Evolutionary conservation across 2,113 vertebrate species (phyloP).

Genomic region (Oreochromis tanganicae): DNA sequence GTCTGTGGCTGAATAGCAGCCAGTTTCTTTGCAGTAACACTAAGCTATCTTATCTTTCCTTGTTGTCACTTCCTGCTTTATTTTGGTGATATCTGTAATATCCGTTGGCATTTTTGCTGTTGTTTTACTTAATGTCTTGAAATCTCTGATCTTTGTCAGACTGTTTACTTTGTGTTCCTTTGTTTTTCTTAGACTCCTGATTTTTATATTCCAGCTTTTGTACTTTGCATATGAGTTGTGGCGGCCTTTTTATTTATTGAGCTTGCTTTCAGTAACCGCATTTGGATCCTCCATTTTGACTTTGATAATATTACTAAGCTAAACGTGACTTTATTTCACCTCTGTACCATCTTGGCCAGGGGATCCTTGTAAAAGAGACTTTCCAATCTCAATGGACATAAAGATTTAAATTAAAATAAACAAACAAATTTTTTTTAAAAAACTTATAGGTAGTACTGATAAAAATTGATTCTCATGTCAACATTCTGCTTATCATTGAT

Average conservation of each 20-base stretch:
- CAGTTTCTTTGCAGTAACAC: accelerated
- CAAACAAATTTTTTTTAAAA: background rate
- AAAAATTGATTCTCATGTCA: background rate
- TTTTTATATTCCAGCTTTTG: background rate
- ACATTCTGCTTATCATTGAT: background rate
- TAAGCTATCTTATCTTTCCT: background rate
- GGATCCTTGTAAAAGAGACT: background rate
- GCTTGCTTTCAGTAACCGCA: background rate
- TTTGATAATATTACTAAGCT: background rate
- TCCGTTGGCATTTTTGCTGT: no score
- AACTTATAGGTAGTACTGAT: accelerated
- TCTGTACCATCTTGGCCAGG: background rate
- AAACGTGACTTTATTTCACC: background rate
- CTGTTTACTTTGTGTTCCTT: background rate
- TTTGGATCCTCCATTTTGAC: background rate
- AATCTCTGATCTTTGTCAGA: background rate
- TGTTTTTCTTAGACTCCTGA: background rate
- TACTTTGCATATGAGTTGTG: background rate
- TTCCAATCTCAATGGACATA: background rate
- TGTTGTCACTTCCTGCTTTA: background rate
- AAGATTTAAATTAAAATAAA: accelerated
- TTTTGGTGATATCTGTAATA: background rate
- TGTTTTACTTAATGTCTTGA: accelerated
- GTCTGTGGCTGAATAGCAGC: background rate
- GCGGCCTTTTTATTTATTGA: background rate